Evolutionary conservation across 2,888 invertebrate species (phyloP).

Genomic region (Catocala nupta): DNA sequence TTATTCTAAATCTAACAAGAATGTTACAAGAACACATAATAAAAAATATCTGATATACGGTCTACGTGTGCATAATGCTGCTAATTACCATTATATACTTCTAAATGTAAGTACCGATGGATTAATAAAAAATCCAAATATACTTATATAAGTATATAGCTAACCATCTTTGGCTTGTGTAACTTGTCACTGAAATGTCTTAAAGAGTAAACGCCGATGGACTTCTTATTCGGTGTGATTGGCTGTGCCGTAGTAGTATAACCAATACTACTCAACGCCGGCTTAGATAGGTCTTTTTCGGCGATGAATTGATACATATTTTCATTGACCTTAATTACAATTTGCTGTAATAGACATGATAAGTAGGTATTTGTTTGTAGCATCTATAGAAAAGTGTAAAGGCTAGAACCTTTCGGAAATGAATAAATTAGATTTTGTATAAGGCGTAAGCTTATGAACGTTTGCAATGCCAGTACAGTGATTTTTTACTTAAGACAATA

Average conservation of each 20-base stretch:
- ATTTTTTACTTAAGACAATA: too few relatives aligned
- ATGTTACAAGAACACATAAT: too few relatives aligned
- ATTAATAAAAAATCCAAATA: too few relatives aligned
- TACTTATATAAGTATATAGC: conserved; percentile 4
- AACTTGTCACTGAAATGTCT: conserved; percentile 57
- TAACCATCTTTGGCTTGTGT: conserved; percentile 50
- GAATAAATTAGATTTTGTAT: too few relatives aligned
- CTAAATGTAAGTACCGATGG: too few relatives aligned
- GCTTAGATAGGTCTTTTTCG: conserved; percentile 23
- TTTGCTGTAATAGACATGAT: conserved; percentile 53
- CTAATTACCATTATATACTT: too few relatives aligned
- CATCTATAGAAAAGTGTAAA: not conserved
- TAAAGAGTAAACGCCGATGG: conserved; percentile 59
- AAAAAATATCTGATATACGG: too few relatives aligned
- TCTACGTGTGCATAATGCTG: too few relatives aligned
- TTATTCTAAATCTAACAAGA: too few relatives aligned
- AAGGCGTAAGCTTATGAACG: too few relatives aligned
- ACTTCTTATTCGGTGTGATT: conserved; percentile 59
- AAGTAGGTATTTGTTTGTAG: not conserved
- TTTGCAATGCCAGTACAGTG: too few relatives aligned
- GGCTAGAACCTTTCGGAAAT: too few relatives aligned
- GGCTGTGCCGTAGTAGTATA: not conserved
- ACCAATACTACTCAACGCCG: conserved; percentile 28
- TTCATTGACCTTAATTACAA: conserved; percentile 63
- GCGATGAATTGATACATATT: conserved; percentile 54